Conservation (phyloP, 1,140 invertebrate species). For the Parasteatoda tepidariorum region DNA sequence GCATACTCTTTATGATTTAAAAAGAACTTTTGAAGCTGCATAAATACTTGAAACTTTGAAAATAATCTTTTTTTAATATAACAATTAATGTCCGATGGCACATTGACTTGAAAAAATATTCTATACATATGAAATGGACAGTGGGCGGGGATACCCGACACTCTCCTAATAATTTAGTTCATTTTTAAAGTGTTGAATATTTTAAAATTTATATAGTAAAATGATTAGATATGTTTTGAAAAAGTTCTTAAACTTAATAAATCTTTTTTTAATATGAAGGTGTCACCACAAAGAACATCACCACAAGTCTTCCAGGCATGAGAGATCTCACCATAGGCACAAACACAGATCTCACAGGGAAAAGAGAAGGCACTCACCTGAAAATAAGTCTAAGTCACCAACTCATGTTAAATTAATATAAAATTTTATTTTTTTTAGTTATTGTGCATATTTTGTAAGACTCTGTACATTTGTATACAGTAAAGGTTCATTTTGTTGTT, state of each 20-base stretch:
- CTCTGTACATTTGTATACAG: too few relatives aligned
- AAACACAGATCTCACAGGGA: conserved; percentile 10
- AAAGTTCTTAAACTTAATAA: neutral
- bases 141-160: too few relatives aligned
- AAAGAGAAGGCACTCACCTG: neutral
- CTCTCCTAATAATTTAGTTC: neutral
- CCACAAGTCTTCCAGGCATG: conserved; percentile 5
- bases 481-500: too few relatives aligned
- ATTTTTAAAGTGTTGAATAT: neutral
- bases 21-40: neutral
- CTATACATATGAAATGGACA: too few relatives aligned
- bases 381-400: too few relatives aligned
- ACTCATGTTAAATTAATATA: too few relatives aligned
- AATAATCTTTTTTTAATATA: too few relatives aligned
- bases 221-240: neutral
- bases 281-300: neutral
- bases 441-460: too few relatives aligned
- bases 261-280: conserved; percentile 1
- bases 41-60: too few relatives aligned
- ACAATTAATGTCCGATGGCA: too few relatives aligned
- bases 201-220: neutral
- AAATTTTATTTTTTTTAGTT: too few relatives aligned
- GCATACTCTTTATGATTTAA: neutral
- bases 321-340: conserved; percentile 9
- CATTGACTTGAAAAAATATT: too few relatives aligned